Evolutionary conservation across 2,888 invertebrate species (phyloP).

Genomic region (Agelastica alni): DNA sequence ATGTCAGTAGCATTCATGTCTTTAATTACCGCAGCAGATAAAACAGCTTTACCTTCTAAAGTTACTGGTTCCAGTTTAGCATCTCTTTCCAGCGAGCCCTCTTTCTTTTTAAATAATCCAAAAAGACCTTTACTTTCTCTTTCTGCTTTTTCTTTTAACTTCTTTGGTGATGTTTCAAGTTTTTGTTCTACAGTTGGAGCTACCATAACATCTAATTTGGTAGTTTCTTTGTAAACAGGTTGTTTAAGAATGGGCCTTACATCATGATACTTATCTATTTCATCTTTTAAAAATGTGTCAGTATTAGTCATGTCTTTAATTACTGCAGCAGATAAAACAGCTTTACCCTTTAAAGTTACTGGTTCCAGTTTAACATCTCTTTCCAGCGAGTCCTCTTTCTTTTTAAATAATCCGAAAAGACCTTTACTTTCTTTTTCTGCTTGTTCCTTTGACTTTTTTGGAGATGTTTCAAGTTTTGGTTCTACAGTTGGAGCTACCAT

Average conservation of each 20-base stretch:
- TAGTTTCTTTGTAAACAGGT: too few relatives aligned
- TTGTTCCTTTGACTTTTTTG: not conserved
- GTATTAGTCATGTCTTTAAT: slow-evolving; percentile 27
- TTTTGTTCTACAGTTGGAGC: too few relatives aligned
- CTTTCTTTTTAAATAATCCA: slow-evolving; percentile 33
- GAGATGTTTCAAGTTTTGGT: not conserved
- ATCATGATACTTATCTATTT: slow-evolving; percentile 37
- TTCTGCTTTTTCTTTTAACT: slow-evolving; percentile 20
- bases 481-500: not conserved
- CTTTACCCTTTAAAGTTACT: not conserved
- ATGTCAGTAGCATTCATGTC: slow-evolving; percentile 35
- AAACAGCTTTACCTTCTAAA: slow-evolving; percentile 8
- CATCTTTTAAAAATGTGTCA: slow-evolving; percentile 32
- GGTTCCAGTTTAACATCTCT: slow-evolving; percentile 11
- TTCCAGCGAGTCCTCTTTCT: slow-evolving; percentile 30
- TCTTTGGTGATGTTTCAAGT: slow-evolving; percentile 4
- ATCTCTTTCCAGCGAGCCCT: slow-evolving; percentile 31
- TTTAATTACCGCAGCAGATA: slow-evolving; percentile 20
- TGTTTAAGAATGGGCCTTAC: slow-evolving; percentile 29
- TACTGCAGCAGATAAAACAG: not conserved
- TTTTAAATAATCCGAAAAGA: slow-evolving; percentile 26
- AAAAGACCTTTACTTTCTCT: slow-evolving; percentile 32
- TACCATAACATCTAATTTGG: not conserved
- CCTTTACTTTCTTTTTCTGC: slow-evolving; percentile 22
- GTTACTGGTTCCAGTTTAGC: slow-evolving; percentile 8